These are phyloP conservation scores for Drosophila eugracilis DNA, from an alignment of 1,140 invertebrate genomes.

Conservation along the genomic window DNA sequence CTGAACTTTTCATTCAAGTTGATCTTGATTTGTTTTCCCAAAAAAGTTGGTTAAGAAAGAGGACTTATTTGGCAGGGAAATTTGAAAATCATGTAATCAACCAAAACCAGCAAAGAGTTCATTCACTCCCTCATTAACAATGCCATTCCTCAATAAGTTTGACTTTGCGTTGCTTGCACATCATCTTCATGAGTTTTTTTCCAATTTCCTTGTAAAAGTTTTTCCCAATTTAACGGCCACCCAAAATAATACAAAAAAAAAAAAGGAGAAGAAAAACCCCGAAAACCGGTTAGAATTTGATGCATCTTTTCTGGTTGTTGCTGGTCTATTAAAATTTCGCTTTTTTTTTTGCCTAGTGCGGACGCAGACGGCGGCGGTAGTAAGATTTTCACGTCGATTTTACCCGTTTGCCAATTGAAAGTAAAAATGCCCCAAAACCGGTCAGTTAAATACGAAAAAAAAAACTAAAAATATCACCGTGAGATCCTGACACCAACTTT, in stretches of 20 bases:
- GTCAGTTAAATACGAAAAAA: constrained; percentile 39
- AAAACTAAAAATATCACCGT: too few species aligned
- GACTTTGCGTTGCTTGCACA: neutral
- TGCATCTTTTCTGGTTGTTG: constrained; percentile 23
- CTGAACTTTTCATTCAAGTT: too few species aligned
- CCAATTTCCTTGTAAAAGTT: constrained; percentile 2
- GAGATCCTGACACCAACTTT: constrained; percentile 37
- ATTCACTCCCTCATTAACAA: neutral
- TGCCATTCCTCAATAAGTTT: neutral
- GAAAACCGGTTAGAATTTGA: constrained; percentile 73
- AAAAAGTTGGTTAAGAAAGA: too few species aligned
- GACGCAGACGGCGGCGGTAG: constrained; percentile 33
- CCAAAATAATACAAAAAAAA: constrained; percentile 6
- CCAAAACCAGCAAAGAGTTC: neutral
- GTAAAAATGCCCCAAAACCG: constrained; percentile 73
- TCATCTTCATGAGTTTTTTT: neutral
- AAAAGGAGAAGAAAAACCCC: constrained; percentile 16
- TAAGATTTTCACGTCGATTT: constrained; percentile 65
- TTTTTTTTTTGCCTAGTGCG: constrained; percentile 61
- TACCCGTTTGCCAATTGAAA: constrained; percentile 65
- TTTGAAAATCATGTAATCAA: neutral
- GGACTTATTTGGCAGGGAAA: too few species aligned
- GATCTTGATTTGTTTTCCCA: too few species aligned
- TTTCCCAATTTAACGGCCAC: neutral
- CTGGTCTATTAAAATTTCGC: constrained; percentile 69